Conservation (phyloP, 2,797 vertebrate species). For the Centroberyx gerrardi region DNA sequence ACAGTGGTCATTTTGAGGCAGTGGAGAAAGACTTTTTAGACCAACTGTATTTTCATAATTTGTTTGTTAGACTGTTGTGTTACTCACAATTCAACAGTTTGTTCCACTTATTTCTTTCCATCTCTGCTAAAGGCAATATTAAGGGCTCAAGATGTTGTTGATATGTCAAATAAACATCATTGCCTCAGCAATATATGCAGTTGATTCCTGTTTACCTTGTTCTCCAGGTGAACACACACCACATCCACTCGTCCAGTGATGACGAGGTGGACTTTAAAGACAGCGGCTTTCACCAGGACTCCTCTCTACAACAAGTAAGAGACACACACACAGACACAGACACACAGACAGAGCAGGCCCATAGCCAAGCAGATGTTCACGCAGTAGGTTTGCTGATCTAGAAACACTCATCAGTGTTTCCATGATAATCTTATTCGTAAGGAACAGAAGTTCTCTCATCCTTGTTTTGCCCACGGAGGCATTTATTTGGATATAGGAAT, state of each 20-base stretch:
- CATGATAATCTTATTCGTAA: background rate
- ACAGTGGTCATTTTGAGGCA: no score
- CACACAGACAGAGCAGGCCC: slow-evolving; percentile 16
- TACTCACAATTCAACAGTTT: background rate
- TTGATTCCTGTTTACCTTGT: background rate
- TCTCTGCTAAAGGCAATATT: no score
- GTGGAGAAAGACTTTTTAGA: no score
- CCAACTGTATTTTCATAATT: background rate
- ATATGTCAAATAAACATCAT: no score
- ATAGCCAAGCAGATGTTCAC: slow-evolving; percentile 24
- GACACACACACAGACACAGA: slow-evolving; percentile 37
- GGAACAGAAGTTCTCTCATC: background rate
- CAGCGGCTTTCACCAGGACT: slow-evolving; percentile 97
- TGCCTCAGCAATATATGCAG: no score
- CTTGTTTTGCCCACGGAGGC: no score
- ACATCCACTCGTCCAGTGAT: slow-evolving; percentile 98
- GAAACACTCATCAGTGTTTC: background rate
- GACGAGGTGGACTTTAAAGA: slow-evolving; percentile 99
- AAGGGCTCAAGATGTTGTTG: no score
- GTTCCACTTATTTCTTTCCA: no score
- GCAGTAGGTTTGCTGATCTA: background rate
- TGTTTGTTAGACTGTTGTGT: no score
- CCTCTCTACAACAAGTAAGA: slow-evolving; percentile 97
- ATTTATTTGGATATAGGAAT: no score
- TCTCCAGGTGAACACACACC: slow-evolving; percentile 93